Percentiles rank a stretch among this genome's conserved stretches.
These are phyloP conservation scores for Motacilla alba DNA, from an alignment of 2,113 vertebrate species.

Conservation along the genomic window DNA sequence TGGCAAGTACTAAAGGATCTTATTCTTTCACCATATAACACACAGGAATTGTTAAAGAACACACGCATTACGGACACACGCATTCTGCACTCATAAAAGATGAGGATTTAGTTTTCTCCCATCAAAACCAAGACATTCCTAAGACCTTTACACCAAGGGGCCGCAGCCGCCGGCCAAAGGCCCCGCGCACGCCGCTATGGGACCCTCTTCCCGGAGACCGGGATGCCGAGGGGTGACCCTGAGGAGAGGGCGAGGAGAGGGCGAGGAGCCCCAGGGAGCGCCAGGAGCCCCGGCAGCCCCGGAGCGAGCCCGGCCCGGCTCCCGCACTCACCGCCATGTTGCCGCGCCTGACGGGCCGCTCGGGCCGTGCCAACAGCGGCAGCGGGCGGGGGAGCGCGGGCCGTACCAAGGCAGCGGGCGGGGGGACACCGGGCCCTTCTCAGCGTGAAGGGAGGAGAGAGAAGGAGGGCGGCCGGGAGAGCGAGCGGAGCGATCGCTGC, in stretches of 20 bases:
- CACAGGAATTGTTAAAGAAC: background rate
- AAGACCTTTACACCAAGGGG: too few species aligned
- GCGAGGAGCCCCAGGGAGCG: fast-evolving
- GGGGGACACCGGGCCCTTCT: fast-evolving
- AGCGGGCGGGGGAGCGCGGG: fast-evolving
- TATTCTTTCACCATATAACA: background rate
- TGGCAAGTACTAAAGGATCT: fast-evolving
- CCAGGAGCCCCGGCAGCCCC: fast-evolving
- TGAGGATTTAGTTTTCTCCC: fast-evolving
- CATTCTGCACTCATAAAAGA: fast-evolving
- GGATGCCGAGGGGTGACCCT: too few species aligned
- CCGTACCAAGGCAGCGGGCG: background rate
- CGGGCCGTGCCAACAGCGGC: background rate
- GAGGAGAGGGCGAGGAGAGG: too few species aligned
- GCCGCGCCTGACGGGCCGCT: background rate
- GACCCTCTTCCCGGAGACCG: too few species aligned
- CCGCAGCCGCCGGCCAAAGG: background rate
- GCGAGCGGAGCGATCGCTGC: too few species aligned
- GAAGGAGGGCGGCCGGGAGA: fast-evolving
- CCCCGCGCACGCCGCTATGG: too few species aligned
- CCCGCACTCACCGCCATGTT: background rate
- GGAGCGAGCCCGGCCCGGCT: fast-evolving
- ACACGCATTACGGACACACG: fast-evolving
- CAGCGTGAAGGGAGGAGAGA: fast-evolving
- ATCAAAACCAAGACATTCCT: fast-evolving